A percentile compares a stretch with the other conserved stretches of the same genome.
Evolutionary conservation across 2,797 vertebrate genomes (phyloP).

Genomic region (Falco rusticolus): DNA sequence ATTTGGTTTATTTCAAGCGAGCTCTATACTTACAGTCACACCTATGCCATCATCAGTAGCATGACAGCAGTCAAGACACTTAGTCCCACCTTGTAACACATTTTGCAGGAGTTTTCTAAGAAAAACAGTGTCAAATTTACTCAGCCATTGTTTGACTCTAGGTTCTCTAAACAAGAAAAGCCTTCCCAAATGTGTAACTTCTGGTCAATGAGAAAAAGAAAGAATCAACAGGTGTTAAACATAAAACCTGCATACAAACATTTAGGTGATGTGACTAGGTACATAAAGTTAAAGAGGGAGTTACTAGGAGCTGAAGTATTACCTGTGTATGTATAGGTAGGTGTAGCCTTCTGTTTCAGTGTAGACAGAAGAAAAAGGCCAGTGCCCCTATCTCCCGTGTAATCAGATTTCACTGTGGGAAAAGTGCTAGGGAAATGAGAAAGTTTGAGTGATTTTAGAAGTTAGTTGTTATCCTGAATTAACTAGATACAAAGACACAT

Average conservation of each 20-base stretch:
- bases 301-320: neutral
- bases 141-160: neutral
- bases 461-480: neutral
- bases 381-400: neutral
- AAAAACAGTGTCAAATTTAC: neutral
- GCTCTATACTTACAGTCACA: neutral
- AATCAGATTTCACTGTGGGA: neutral
- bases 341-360: neutral
- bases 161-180: neutral
- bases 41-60: neutral
- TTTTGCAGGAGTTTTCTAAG: neutral
- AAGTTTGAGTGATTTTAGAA: neutral
- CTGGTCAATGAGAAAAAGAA: neutral
- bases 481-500: neutral
- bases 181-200: neutral
- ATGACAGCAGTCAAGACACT: neutral
- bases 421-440: neutral
- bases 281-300: neutral
- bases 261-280: neutral
- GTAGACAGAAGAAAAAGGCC: neutral
- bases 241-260: neutral
- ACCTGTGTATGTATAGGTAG: neutral
- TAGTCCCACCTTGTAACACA: neutral
- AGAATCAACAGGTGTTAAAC: neutral
- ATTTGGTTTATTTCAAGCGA: constrained; percentile 2